Conservation (phyloP, 2,888 invertebrate species). For the Drosophila kuntzei region DNA sequence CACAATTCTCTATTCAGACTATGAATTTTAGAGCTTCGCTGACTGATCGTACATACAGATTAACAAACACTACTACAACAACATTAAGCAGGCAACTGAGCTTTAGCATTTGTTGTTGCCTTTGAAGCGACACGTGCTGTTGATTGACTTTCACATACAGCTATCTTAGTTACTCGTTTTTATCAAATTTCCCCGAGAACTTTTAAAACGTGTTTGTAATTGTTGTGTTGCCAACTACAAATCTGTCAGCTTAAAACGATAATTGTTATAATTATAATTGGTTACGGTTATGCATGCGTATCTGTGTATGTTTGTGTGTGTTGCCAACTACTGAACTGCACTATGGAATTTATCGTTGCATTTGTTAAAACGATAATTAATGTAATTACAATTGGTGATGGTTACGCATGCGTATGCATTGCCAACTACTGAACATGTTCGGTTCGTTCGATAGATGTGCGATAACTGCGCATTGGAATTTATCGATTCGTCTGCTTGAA, state of each 20-base stretch:
- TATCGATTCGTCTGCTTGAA: background rate
- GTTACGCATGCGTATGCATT: background rate
- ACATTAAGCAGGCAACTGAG: conserved; percentile 29
- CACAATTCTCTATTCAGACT: conserved; percentile 37
- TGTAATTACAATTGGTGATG: too few species aligned
- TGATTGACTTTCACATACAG: conserved; percentile 75
- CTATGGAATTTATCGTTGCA: too few species aligned
- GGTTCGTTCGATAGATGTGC: background rate
- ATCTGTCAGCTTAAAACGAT: conserved; percentile 4
- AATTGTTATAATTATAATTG: conserved; percentile 3
- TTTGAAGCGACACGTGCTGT: conserved; percentile 71
- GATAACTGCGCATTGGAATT: conserved; percentile 38
- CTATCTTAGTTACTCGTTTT: conserved; percentile 46
- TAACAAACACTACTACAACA: conserved; percentile 23
- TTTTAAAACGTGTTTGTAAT: conserved; percentile 31
- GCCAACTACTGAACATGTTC: background rate
- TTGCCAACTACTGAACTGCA: background rate
- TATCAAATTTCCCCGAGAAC: conserved; percentile 58
- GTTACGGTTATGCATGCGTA: background rate
- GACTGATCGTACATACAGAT: conserved; percentile 48
- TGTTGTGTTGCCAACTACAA: conserved; percentile 34
- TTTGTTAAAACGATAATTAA: too few species aligned
- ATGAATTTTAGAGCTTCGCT: conserved; percentile 10
- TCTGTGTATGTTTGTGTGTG: background rate
- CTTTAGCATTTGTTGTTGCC: conserved; percentile 28